Evolutionary conservation across 2,113 vertebrate genomes (phyloP), one percentile per base, ranked within the genome.

Genomic region (Eubucco bourcierii): DNA sequence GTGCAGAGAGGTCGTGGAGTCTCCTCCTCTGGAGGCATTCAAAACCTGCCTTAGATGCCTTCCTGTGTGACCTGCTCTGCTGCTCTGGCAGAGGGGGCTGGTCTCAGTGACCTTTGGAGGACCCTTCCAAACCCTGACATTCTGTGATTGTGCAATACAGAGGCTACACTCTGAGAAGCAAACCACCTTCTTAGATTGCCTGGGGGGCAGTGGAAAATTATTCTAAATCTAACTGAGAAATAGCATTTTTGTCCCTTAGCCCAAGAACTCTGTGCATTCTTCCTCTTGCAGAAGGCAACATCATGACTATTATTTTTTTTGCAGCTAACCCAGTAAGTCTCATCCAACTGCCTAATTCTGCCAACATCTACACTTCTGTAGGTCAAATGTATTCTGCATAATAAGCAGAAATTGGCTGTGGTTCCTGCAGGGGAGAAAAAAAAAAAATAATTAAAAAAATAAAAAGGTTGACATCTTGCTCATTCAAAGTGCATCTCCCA

Each of bases 281-380:
- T 77, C 47, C n/a, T 80, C 41, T 64, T 27, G 28, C 23, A 88
- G 39, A 44, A 73, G 2, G 18, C 39, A 70, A 24, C 14, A 10
- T 25, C 18, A 5, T 24, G 50, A 13, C 23, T 52, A 12, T 21
- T 50, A 50, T 17, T 15, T 29, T 53, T n/a, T 31, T 33, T 12
- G 6, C 41, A 59, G n/a, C 4, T 47, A 34, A 28, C 41, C 5
- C 0, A 6, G 0, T 23, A 53, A 34, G 25, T 17, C 28, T 53
- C 28, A 52, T 15, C 41, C 60, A 75, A n/a, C 29, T 6, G 18
- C 19, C 25, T 84, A 58, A 28, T 37, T 46, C 37, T n/a, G 41
- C 56, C 52, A 87, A 15, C n/a, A 34, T 4, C 4, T 28, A 10
- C 12, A 10, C 19, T 66, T 60, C 28, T 37, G 55, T 8, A 64